Percentiles rank a stretch among this genome's conserved stretches.
phyloP scores from a whole-genome alignment of 2,888 invertebrate genomes.

The Hirtodrosophila cameraria region DNA sequence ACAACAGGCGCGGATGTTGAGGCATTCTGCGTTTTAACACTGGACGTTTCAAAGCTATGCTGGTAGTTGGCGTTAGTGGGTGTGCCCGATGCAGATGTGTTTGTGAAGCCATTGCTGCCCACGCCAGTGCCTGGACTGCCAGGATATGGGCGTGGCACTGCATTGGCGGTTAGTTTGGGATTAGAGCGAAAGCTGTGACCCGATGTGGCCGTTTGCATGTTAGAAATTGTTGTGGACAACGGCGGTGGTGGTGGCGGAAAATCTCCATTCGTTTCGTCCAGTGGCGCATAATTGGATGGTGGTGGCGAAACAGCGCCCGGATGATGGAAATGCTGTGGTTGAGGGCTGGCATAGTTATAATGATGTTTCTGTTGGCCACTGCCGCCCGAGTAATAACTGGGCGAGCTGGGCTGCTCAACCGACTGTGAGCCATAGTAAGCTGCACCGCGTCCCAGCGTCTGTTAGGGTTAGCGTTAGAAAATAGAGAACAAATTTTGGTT shows the following conservation, averaged over 20 bases:
- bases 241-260: constrained; percentile 83
- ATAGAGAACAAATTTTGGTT: constrained; percentile 46
- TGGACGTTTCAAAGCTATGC: constrained; percentile 79
- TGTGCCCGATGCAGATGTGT: constrained; percentile 52
- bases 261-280: constrained; percentile 71
- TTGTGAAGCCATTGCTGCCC: constrained; percentile 63
- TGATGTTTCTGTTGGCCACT: constrained; percentile 78
- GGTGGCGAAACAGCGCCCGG: constrained; percentile 83
- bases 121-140: constrained; percentile 74
- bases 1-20: constrained; percentile 51
- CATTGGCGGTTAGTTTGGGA: constrained; percentile 84
- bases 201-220: constrained; percentile 82
- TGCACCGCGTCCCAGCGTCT: constrained; percentile 82
- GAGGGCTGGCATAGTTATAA: constrained; percentile 76
- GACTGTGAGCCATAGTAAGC: constrained; percentile 66
- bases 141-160: constrained; percentile 84
- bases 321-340: constrained; percentile 83
- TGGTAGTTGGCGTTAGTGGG: constrained; percentile 80
- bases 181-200: constrained; percentile 82
- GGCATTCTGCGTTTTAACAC: constrained; percentile 71
- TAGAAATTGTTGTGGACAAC: constrained; percentile 82
- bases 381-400: constrained; percentile 80
- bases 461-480: constrained; percentile 67
- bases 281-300: constrained; percentile 72
- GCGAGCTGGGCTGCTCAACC: constrained; percentile 81